Base-by-base conservation (phyloP, 2,888 invertebrate species). In the Diloba caeruleocephala region DNA sequence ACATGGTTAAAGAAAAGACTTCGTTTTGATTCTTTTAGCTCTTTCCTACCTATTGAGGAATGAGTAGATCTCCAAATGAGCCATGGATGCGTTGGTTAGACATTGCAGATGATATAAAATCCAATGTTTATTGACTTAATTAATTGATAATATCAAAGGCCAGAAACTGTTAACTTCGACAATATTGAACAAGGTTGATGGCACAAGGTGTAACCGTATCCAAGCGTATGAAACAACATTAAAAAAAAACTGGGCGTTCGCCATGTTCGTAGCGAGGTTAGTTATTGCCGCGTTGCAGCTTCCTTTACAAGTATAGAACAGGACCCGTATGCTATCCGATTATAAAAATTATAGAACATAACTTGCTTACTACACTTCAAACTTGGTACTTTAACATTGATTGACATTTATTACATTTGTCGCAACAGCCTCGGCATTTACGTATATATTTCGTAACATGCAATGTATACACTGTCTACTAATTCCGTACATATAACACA, bases 401-500 rank as follows among this genome's bases (percentile, higher is more conserved):
- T 68, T 74, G 71, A 81, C 78, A 84, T 78, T 78, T 77, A 80
- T 59, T 73, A 68, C 60, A 63, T 67, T 79, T 74, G 79, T 64
- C 81, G 81, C 84, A 82, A 87, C 87, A 89, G 85, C 84, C 89
- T 85, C 89, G 84, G 76, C 74, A 63, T 51, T 63, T 52, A 70
- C 57, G 53, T 69, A 57, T 64, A 57, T 63, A 56, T 45, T 14
- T 36, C 23, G 23, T 34, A 57, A 63, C 43, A 62, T 68, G 50
- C 43, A 63, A 34, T 51, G 48, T 53, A 52, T 49, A 71, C 48
- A 54, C 43, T 43, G 56, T 48, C 55, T 59, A 67, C 57, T 60
- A 60, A 58, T 46, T 55, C 25, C 41, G 55, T 29, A 69, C 58
- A 69, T 63, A 61, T 39, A 71, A 71, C 71, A 71, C 58, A 72